Evolutionary conservation across 1,140 invertebrate species (phyloP).

Genomic region (Oedothorax gibbosus): DNA sequence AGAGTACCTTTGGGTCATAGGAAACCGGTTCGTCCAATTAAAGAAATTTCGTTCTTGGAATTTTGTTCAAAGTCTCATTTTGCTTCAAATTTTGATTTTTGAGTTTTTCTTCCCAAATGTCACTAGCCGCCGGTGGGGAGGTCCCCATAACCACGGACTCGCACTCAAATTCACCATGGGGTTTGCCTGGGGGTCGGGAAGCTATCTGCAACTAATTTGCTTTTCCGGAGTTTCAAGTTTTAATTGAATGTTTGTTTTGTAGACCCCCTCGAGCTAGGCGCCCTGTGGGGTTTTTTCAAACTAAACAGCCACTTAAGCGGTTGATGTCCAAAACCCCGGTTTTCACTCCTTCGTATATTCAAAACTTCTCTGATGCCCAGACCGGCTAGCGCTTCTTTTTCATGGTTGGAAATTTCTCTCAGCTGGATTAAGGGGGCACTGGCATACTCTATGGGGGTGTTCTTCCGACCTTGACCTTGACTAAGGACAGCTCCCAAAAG

Average conservation of each 20-base stretch:
- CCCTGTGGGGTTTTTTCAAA: background rate
- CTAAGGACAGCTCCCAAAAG: conserved; percentile 63
- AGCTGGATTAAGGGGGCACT: background rate
- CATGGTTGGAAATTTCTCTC: conserved; percentile 63
- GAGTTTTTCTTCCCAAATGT: background rate
- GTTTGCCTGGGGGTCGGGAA: background rate
- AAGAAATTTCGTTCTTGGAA: background rate
- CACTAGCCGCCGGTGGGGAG: background rate
- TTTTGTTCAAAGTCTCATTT: background rate
- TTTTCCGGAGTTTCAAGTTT: background rate
- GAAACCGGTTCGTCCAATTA: background rate
- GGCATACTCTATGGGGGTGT: conserved; percentile 63
- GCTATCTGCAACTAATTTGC: background rate
- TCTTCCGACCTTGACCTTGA: conserved; percentile 62
- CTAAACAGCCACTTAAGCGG: background rate
- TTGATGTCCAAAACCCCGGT: background rate
- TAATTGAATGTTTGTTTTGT: background rate
- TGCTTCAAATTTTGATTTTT: background rate
- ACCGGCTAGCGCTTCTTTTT: conserved; percentile 64
- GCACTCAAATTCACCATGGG: background rate
- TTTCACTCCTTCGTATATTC: conserved; percentile 62
- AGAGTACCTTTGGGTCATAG: background rate
- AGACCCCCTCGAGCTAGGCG: background rate
- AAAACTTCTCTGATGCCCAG: conserved; percentile 61
- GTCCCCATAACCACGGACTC: background rate